Evolutionary conservation across 2,888 invertebrate genomes (phyloP).

Genomic region (Sylvicola cinctus): DNA sequence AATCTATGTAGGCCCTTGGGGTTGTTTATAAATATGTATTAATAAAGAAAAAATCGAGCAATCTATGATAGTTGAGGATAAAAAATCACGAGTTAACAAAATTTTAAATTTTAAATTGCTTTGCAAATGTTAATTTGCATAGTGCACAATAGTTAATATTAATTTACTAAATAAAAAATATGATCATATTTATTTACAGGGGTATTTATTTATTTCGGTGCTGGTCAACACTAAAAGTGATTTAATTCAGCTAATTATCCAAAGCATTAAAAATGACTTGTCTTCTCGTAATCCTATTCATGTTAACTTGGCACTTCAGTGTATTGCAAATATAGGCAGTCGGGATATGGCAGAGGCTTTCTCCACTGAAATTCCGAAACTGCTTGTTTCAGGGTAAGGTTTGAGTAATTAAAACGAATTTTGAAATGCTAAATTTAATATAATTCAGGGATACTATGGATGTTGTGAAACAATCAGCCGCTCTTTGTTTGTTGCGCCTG

Average conservation of each 20-base stretch:
- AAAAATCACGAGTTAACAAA: too few species aligned
- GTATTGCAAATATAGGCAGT: constrained; percentile 98
- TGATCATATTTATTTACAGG: too few species aligned
- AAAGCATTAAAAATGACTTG: constrained; percentile 97
- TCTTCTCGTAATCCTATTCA: constrained; percentile 93
- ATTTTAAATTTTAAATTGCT: too few species aligned
- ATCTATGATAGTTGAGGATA: too few species aligned
- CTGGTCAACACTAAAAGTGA: constrained; percentile 98
- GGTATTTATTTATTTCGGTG: constrained; percentile 98
- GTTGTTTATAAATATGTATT: too few species aligned
- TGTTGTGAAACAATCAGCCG: constrained; percentile 97
- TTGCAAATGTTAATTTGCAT: too few species aligned
- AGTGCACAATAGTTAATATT: too few species aligned
- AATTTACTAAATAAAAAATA: too few species aligned
- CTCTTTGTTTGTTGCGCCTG: constrained; percentile 81
- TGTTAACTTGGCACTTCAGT: constrained; percentile 95
- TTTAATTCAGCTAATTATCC: constrained; percentile 95
- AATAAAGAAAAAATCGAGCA: too few species aligned
- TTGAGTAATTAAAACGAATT: constrained; percentile 1
- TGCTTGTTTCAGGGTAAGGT: constrained; percentile 83
- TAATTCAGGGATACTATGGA: constrained; percentile 83
- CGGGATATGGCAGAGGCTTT: constrained; percentile 99
- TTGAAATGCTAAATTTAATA: constrained; percentile 3
- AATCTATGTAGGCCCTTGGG: too few species aligned
- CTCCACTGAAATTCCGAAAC: constrained; percentile 92